These are phyloP conservation scores for Lochmaea crataegi DNA, from an alignment of 2,888 invertebrate genomes.

Conservation along the genomic window DNA sequence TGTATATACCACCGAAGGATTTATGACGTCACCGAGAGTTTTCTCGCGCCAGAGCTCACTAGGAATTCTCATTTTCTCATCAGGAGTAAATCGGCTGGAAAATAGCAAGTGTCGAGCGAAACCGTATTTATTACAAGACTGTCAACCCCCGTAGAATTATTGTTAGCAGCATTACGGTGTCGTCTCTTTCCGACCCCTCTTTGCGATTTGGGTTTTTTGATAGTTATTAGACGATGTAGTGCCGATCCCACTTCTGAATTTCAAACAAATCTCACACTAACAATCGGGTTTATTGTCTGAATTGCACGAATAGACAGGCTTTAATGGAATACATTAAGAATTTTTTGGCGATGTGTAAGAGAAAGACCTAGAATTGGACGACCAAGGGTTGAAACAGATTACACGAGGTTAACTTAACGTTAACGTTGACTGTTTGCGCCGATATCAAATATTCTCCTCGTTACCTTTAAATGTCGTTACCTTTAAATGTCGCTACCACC, in stretches of 20 bases:
- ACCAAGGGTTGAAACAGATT: no score
- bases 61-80: slow-evolving; percentile 65
- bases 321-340: no score
- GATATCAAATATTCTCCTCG: no score
- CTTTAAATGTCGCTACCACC: no score
- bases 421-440: no score
- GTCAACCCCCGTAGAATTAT: slow-evolving; percentile 65
- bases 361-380: no score
- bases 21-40: slow-evolving; percentile 56
- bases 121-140: slow-evolving; percentile 63
- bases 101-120: slow-evolving; percentile 62
- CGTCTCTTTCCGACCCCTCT: slow-evolving; percentile 27
- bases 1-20: slow-evolving; percentile 45
- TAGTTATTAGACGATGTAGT: slow-evolving; percentile 5
- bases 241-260: neutral
- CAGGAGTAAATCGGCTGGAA: slow-evolving; percentile 66
- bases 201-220: slow-evolving; percentile 4
- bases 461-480: no score
- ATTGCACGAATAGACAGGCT: no score
- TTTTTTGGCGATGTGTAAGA: no score
- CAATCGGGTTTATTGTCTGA: neutral
- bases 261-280: neutral
- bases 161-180: slow-evolving; percentile 58
- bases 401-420: no score
- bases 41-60: slow-evolving; percentile 58